A percentile compares a stretch with the other conserved stretches of the same genome.
These are phyloP conservation scores for Musca domestica DNA, from an alignment of 1,140 invertebrate species.

Conservation along the genomic window DNA sequence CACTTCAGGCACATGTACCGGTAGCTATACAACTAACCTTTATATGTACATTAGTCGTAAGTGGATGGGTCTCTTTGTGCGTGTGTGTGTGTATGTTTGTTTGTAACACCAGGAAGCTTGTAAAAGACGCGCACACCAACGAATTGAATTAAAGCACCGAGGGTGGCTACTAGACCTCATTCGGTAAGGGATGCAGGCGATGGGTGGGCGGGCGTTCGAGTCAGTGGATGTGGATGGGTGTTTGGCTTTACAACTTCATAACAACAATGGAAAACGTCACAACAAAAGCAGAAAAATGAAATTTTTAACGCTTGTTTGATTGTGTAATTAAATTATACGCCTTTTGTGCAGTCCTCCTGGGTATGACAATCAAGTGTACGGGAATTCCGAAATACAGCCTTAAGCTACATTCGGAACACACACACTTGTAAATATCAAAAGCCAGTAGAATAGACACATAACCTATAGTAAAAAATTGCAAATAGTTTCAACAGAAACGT, in stretches of 20 bases:
- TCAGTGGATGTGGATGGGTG: background rate
- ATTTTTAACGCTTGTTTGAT: constrained; percentile 52
- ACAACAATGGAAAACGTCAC: constrained; percentile 4
- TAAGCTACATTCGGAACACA: background rate
- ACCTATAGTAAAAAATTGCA: too few species aligned
- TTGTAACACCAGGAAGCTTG: background rate
- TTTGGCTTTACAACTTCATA: background rate
- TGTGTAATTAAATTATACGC: constrained; percentile 51
- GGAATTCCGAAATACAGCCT: constrained; percentile 9
- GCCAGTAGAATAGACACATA: too few species aligned
- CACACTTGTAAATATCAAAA: too few species aligned
- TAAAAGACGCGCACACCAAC: constrained; percentile 11
- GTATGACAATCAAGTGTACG: constrained; percentile 29
- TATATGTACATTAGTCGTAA: too few species aligned
- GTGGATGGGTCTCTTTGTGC: too few species aligned
- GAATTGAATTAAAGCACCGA: constrained; percentile 20
- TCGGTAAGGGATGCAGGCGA: background rate
- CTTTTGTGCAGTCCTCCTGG: constrained; percentile 25
- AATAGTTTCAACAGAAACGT: too few species aligned
- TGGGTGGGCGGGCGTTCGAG: background rate
- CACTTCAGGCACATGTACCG: too few species aligned
- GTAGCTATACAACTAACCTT: background rate
- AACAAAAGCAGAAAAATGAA: constrained; percentile 29
- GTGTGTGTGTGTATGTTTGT: too few species aligned
- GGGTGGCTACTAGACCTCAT: constrained; percentile 17